These are phyloP conservation scores for Seriola rivoliana DNA, from an alignment of 2,113 vertebrate species.

Conservation along the genomic window DNA sequence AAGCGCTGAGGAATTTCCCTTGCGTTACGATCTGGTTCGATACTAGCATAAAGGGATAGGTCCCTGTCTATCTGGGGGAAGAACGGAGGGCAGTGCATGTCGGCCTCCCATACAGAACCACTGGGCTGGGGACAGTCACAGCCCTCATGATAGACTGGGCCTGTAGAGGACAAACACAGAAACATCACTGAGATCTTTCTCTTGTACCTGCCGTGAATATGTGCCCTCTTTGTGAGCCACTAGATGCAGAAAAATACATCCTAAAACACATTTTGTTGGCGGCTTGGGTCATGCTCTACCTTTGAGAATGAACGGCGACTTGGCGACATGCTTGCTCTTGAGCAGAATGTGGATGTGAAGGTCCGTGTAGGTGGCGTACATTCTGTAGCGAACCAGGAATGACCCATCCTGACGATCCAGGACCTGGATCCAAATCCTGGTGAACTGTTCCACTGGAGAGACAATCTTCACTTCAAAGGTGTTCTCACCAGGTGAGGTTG, in stretches of 20 bases:
- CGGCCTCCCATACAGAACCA: constrained; percentile 86
- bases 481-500: constrained; percentile 91
- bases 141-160: constrained; percentile 94
- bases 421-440: constrained; percentile 93
- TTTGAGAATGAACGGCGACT: constrained; percentile 93
- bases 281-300: constrained; percentile 79
- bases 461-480: constrained; percentile 92
- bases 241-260: background rate
- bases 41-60: constrained; percentile 84
- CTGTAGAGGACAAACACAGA: constrained; percentile 72
- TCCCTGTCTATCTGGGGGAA: constrained; percentile 93
- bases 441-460: constrained; percentile 90
- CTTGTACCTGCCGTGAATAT: background rate
- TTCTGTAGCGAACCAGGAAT: constrained; percentile 95
- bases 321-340: constrained; percentile 86
- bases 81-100: constrained; percentile 90
- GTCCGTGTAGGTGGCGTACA: constrained; percentile 95
- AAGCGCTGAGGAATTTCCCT: constrained; percentile 93
- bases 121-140: constrained; percentile 92
- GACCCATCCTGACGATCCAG: constrained; percentile 96
- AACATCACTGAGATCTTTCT: background rate
- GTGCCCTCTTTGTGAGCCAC: background rate
- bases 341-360: constrained; percentile 89
- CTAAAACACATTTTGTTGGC: background rate
- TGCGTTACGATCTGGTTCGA: constrained; percentile 92